Percentiles rank a stretch among this genome's conserved stretches.
These are phyloP conservation scores for Drosophila athabasca DNA, from an alignment of 1,140 invertebrate genomes.

Conservation along the genomic window DNA sequence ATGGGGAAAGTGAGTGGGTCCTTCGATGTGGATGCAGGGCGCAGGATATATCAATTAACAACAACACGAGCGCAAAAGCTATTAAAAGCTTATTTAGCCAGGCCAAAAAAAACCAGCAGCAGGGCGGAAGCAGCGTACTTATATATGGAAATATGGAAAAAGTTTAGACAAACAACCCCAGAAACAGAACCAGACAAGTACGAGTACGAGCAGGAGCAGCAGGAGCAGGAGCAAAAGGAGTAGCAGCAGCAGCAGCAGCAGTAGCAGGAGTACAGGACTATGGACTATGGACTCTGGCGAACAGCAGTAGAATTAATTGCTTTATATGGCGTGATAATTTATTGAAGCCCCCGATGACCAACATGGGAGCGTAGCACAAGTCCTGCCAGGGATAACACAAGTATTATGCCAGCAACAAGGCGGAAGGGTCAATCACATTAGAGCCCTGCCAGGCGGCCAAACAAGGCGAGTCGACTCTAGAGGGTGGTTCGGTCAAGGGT, in stretches of 20 bases:
- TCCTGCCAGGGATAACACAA: constrained; percentile 66
- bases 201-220: background rate
- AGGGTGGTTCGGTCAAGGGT: constrained; percentile 43
- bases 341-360: constrained; percentile 80
- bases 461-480: constrained; percentile 11
- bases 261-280: constrained; percentile 25
- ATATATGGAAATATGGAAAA: constrained; percentile 31
- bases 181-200: constrained; percentile 4
- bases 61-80: constrained; percentile 62
- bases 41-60: constrained; percentile 75
- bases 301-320: constrained; percentile 72
- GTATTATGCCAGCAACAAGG: constrained; percentile 78
- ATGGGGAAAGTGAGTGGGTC: constrained; percentile 64
- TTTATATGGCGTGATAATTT: constrained; percentile 83
- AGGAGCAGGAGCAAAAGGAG: constrained; percentile 21
- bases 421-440: constrained; percentile 82
- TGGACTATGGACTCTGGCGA: background rate
- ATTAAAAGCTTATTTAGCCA: constrained; percentile 77
- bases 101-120: constrained; percentile 35
- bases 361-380: constrained; percentile 62
- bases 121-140: constrained; percentile 15
- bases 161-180: constrained; percentile 58
- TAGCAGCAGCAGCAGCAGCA: background rate
- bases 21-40: constrained; percentile 11
- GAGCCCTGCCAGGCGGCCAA: constrained; percentile 63